Evolutionary conservation across 2,888 invertebrate genomes (phyloP).

Genomic region (Heliconius ismenius): DNA sequence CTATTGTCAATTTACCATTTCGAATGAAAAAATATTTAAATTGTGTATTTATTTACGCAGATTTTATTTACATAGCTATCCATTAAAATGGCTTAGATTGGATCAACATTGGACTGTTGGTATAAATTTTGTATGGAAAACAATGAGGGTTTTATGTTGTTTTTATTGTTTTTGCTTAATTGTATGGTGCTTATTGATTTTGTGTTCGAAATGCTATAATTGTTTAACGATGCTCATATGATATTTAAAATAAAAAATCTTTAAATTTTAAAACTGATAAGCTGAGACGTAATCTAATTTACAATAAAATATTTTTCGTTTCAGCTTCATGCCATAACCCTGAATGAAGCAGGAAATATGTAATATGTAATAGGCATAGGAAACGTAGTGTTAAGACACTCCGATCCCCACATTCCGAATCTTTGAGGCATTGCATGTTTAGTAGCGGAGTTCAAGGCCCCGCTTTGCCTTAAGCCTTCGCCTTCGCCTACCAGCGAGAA

Average conservation of each 20-base stretch:
- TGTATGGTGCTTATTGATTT: neutral
- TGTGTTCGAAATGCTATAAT: neutral
- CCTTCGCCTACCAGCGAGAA: no score
- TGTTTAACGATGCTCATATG: neutral
- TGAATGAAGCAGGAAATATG: no score
- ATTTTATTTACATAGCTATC: constrained; percentile 18
- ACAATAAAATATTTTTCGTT: neutral
- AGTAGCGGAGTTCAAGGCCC: no score
- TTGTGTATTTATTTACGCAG: constrained; percentile 24
- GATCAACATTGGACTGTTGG: neutral
- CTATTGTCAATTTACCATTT: constrained; percentile 39
- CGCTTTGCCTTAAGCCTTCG: no score
- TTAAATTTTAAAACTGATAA: no score
- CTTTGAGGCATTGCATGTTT: no score
- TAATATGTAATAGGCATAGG: no score
- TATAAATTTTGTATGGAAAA: neutral
- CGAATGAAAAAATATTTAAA: constrained; percentile 35
- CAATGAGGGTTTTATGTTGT: neutral
- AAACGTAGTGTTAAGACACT: no score
- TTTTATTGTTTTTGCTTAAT: constrained; percentile 1
- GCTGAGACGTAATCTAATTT: neutral
- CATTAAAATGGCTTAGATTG: constrained; percentile 15
- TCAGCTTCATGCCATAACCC: neutral
- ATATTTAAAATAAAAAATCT: neutral
- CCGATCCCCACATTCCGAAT: no score